Evolutionary conservation across 2,113 vertebrate species (phyloP).

Genomic region (Colaptes auratus): DNA sequence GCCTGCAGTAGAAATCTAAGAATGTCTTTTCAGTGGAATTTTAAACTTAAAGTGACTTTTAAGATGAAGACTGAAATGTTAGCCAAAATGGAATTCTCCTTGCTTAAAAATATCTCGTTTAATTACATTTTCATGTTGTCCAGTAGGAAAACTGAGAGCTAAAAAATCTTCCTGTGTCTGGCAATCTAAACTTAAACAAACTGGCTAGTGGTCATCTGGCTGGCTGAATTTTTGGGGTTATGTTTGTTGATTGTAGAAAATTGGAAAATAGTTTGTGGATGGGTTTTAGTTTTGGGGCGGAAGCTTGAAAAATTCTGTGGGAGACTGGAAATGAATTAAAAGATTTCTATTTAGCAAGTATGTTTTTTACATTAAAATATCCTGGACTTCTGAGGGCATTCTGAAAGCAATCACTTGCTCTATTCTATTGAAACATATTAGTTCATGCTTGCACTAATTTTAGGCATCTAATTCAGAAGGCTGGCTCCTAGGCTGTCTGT

Average conservation of each 20-base stretch:
- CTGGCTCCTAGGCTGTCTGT: background rate
- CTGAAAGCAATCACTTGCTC: background rate
- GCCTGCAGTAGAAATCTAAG: background rate
- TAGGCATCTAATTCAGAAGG: background rate
- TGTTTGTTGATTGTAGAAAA: background rate
- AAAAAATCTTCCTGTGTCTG: background rate
- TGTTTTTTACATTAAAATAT: background rate
- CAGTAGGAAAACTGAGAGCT: background rate
- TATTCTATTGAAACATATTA: background rate
- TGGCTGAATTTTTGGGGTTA: background rate
- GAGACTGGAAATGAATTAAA: background rate
- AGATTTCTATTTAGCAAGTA: background rate
- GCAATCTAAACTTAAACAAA: background rate
- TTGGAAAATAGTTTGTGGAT: background rate
- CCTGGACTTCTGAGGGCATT: background rate
- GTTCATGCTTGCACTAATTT: slow-evolving; percentile 8
- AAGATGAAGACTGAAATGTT: background rate
- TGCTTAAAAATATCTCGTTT: background rate
- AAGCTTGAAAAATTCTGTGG: background rate
- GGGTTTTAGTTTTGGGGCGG: background rate
- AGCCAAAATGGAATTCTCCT: slow-evolving; percentile 10
- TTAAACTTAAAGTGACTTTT: background rate
- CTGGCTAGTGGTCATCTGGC: background rate
- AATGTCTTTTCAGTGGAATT: background rate
- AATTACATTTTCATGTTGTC: background rate